These are phyloP conservation scores for Dyspetes luteomarginatus DNA, from an alignment of 2,888 invertebrate species.

Conservation along the genomic window DNA sequence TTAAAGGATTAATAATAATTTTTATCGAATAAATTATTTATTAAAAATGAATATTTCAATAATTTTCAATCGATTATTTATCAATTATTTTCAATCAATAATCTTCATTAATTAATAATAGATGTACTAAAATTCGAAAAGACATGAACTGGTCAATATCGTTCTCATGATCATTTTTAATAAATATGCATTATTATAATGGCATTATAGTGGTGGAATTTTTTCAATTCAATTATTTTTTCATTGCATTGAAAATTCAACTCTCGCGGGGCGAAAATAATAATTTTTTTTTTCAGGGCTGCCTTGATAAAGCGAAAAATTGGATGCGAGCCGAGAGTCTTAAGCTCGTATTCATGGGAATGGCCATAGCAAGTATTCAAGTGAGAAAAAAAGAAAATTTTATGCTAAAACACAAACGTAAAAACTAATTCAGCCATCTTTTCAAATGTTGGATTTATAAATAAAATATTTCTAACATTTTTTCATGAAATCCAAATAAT, in stretches of 20 bases:
- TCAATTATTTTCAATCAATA: too few species aligned
- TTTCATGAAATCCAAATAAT: slow-evolving; percentile 11
- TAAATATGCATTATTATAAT: too few species aligned
- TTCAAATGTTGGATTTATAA: neutral
- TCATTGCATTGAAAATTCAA: neutral
- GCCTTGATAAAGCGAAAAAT: slow-evolving; percentile 81
- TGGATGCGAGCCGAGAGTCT: slow-evolving; percentile 83
- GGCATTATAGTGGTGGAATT: too few species aligned
- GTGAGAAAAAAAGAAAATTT: slow-evolving; percentile 66
- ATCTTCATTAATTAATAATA: too few species aligned
- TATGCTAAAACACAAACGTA: neutral
- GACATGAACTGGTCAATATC: too few species aligned
- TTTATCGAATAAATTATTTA: too few species aligned
- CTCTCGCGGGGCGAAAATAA: neutral
- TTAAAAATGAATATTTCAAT: too few species aligned
- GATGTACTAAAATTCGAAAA: too few species aligned
- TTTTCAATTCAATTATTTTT: too few species aligned
- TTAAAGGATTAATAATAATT: too few species aligned
- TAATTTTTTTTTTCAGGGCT: slow-evolving; percentile 81
- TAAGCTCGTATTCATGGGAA: slow-evolving; percentile 83
- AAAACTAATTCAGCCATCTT: neutral
- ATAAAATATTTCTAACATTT: neutral
- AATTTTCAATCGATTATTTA: too few species aligned
- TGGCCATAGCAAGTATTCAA: slow-evolving; percentile 80
- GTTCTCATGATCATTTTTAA: too few species aligned